Evolutionary conservation across 2,113 vertebrate species (phyloP).

Genomic region (Calyptommatus sinebrachiatus): DNA sequence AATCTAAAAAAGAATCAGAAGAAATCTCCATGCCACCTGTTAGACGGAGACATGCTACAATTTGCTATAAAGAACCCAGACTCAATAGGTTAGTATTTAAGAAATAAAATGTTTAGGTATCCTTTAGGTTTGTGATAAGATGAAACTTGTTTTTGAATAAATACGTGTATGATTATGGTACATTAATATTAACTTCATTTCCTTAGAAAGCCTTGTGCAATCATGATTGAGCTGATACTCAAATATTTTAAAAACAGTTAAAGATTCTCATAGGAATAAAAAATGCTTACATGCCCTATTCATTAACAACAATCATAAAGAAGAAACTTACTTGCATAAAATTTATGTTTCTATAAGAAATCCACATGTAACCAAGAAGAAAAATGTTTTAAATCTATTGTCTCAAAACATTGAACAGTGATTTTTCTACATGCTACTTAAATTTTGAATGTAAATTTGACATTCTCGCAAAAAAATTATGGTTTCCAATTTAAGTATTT

Average conservation of each 20-base stretch:
- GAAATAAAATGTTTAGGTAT: neutral
- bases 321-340: no score
- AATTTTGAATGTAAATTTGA: no score
- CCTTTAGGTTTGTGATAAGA: neutral
- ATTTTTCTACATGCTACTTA: no score
- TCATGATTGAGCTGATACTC: neutral
- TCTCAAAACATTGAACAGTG: no score
- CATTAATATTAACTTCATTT: neutral
- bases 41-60: slow-evolving; percentile 38
- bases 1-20: slow-evolving; percentile 37
- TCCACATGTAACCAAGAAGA: no score
- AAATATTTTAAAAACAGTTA: neutral
- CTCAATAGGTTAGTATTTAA: slow-evolving; percentile 49
- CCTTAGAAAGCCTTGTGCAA: neutral
- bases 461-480: no score
- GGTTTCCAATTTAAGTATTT: no score
- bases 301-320: no score
- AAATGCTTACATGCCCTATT: neutral
- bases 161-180: neutral
- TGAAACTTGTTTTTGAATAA: neutral
- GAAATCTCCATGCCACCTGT: slow-evolving; percentile 19
- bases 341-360: no score
- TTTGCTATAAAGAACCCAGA: slow-evolving; percentile 67
- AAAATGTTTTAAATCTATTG: no score
- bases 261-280: neutral